phyloP scores from a whole-genome alignment of 2,113 vertebrate species.

The Gulo gulo region DNA sequence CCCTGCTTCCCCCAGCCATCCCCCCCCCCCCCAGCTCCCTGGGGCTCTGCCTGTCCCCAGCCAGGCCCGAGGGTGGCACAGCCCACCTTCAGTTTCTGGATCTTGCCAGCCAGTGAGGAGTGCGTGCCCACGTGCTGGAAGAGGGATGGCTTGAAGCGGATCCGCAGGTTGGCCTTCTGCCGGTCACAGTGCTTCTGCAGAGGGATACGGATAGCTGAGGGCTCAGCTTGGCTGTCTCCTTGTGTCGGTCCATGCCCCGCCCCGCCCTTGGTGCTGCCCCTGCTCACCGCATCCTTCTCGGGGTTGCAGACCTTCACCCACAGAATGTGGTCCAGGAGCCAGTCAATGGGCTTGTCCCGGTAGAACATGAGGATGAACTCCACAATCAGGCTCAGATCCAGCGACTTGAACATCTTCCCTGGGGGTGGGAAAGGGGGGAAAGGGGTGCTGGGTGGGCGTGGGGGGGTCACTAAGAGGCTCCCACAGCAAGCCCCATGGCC shows the following conservation, averaged over 20 bases:
- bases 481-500: background rate
- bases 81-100: constrained; percentile 97
- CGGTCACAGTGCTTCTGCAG: constrained; percentile 97
- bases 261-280: no score
- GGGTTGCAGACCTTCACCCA: constrained; percentile 99
- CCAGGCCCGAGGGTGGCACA: background rate
- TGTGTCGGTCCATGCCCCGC: background rate
- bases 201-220: background rate
- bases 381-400: constrained; percentile 97
- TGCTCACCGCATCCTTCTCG: constrained; percentile 96
- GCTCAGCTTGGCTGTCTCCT: background rate
- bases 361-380: constrained; percentile 99
- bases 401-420: constrained; percentile 99
- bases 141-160: constrained; percentile 98
- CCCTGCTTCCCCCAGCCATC: background rate
- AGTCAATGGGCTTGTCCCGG: constrained; percentile 99
- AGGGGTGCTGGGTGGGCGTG: background rate
- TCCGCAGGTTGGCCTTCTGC: constrained; percentile 98
- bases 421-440: background rate
- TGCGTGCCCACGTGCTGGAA: constrained; percentile 99
- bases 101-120: constrained; percentile 97
- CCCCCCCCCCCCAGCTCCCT: accelerated
- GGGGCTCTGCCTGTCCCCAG: background rate
- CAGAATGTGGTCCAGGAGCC: constrained; percentile 99
- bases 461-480: background rate